Percentiles rank a stretch among this genome's conserved stretches.
These are phyloP conservation scores for Cecropterus lyciades DNA, from an alignment of 1,140 invertebrate genomes.

Conservation along the genomic window DNA sequence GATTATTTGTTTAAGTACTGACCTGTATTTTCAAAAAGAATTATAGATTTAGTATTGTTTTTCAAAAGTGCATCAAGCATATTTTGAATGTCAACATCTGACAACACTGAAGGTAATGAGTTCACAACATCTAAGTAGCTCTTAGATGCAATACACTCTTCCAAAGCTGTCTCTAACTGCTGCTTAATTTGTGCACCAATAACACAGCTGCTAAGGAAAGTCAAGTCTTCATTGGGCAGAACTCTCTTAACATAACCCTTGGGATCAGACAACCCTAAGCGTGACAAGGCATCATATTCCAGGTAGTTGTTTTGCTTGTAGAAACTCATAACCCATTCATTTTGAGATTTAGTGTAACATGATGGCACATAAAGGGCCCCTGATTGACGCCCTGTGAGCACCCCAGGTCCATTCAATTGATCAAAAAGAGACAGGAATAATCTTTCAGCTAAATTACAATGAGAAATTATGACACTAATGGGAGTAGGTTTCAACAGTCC, in stretches of 20 bases:
- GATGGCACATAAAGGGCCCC: slow-evolving; percentile 94
- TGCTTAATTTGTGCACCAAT: slow-evolving; percentile 90
- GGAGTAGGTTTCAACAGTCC: slow-evolving; percentile 95
- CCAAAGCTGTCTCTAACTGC: slow-evolving; percentile 92
- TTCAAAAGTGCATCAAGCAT: slow-evolving; percentile 88
- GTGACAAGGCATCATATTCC: slow-evolving; percentile 95
- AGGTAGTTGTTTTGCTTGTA: slow-evolving; percentile 97
- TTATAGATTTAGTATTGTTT: slow-evolving; percentile 79
- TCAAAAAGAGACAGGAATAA: slow-evolving; percentile 91
- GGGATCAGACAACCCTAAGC: slow-evolving; percentile 95
- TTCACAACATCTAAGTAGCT: slow-evolving; percentile 92
- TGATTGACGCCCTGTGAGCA: slow-evolving; percentile 90
- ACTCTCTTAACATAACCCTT: slow-evolving; percentile 92
- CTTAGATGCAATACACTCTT: slow-evolving; percentile 91
- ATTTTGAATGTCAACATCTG: slow-evolving; percentile 89
- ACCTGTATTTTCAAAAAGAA: slow-evolving; percentile 85
- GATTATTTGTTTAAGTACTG: slow-evolving; percentile 38
- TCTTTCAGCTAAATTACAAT: slow-evolving; percentile 92
- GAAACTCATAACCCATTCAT: slow-evolving; percentile 96
- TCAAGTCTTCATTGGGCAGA: slow-evolving; percentile 89
- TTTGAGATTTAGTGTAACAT: slow-evolving; percentile 92
- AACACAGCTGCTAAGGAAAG: slow-evolving; percentile 91
- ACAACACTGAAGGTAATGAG: slow-evolving; percentile 92
- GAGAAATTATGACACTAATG: slow-evolving; percentile 91
- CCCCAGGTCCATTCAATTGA: slow-evolving; percentile 89